Base-by-base conservation (phyloP, 2,888 invertebrate species). In the Agrilus cyanescens region DNA sequence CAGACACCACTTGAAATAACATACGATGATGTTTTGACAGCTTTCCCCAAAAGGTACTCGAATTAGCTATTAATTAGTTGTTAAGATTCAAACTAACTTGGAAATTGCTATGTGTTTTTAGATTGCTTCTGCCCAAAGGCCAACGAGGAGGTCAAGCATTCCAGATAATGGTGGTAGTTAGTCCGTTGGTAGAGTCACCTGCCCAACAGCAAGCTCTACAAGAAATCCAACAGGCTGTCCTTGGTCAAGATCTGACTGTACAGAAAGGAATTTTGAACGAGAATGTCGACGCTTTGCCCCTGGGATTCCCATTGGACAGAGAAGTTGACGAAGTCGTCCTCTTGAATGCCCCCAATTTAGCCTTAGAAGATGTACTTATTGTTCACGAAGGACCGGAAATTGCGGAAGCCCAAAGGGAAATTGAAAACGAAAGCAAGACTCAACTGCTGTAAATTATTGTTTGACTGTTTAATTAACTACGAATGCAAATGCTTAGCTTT, bases 271-370 rank as follows among this genome's bases (percentile, higher is more conserved):
- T 48, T 44, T 52, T 52, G 25, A 40, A 41, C 5, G 45, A 45
- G 33, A 44, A 41, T 30, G 35, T 44, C 13, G 83, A 85, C 61
- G 72, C 70, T 50, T 72, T 74, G 60, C 74, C 83, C 35, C 69
- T 79, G 55, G 83, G 82, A 40, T 86, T 77, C 72, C 86, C 86
- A 47, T 74, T 86, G 59, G 84, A 86, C 59, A 78, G 82, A 52
- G 67, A 69, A 16, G 73, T 81, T 55, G 69, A 76, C 38, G 68
- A 75, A 36, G 65, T 64, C 38, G 69, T 68, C 47, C 82, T 79
- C 71, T 71, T 76, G 70, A 69, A 71, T 50, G 76, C 78, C n/a
- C 74, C 80, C 33, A 85, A 85, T 67, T 76, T 77, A 68, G 74
- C 70, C 62, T 76, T 79, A 60, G 70, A 79, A 51, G 78, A 81